Percentiles rank a stretch among this genome's conserved stretches.
phyloP scores from a whole-genome alignment of 1,140 invertebrate genomes.

The Zaprionus taronus region DNA sequence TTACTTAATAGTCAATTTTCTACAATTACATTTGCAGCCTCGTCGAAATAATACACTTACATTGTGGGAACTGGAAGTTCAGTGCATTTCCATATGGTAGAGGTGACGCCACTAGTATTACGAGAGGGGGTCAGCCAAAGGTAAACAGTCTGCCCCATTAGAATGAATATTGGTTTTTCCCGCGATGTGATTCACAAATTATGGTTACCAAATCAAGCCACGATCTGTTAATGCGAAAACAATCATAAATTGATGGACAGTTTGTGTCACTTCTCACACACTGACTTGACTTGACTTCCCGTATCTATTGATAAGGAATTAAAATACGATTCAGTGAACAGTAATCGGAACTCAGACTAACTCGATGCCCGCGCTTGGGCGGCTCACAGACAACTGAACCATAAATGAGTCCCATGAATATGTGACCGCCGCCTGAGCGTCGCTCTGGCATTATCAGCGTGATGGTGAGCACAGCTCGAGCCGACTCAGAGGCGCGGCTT shows the following conservation, averaged over 20 bases:
- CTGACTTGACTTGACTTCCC: slow-evolving; percentile 3
- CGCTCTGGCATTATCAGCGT: slow-evolving; percentile 53
- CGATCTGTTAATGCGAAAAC: slow-evolving; percentile 2
- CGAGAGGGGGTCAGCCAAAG: slow-evolving; percentile 43
- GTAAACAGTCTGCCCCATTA: slow-evolving; percentile 43
- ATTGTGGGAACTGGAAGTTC: slow-evolving; percentile 36
- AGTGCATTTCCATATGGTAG: slow-evolving; percentile 11
- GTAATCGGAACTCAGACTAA: slow-evolving; percentile 10
- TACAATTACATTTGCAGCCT: neutral
- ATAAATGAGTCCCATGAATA: slow-evolving; percentile 29
- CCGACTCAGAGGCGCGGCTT: slow-evolving; percentile 12
- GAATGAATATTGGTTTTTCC: slow-evolving; percentile 27
- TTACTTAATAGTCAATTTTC: slow-evolving; percentile 11
- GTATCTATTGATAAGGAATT: slow-evolving; percentile 58
- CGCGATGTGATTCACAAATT: slow-evolving; percentile 44
- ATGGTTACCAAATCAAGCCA: slow-evolving; percentile 16
- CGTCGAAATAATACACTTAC: slow-evolving; percentile 47
- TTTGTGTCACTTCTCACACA: slow-evolving; percentile 47
- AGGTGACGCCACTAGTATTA: slow-evolving; percentile 41
- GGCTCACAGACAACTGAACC: slow-evolving; percentile 51
- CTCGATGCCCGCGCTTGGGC: slow-evolving; percentile 25
- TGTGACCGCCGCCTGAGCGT: slow-evolving; percentile 36
- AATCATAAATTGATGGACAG: slow-evolving; percentile 30
- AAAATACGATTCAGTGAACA: slow-evolving; percentile 33
- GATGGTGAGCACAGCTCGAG: slow-evolving; percentile 24